Conservation (phyloP, 2,888 invertebrate genomes). For the Drosophila silvestris region DNA sequence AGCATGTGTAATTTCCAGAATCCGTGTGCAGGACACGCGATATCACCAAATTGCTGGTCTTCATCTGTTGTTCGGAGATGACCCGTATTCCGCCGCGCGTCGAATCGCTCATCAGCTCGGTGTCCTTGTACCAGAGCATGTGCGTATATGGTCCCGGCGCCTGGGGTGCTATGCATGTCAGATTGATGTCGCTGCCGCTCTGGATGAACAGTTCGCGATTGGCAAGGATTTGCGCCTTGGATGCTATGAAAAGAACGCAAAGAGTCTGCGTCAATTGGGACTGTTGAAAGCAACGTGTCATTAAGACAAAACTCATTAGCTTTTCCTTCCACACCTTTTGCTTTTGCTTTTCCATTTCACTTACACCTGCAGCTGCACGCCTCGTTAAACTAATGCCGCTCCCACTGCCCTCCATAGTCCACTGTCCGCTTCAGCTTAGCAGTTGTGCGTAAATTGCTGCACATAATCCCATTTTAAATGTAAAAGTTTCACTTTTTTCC, state of each 20-base stretch:
- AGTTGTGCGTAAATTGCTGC: constrained; percentile 8
- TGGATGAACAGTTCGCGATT: constrained; percentile 94
- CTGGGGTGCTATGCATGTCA: constrained; percentile 94
- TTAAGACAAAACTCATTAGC: constrained; percentile 46
- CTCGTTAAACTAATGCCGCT: constrained; percentile 23
- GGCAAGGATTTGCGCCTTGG: constrained; percentile 94
- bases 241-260: constrained; percentile 87
- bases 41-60: constrained; percentile 93
- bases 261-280: constrained; percentile 45
- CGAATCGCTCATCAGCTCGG: constrained; percentile 93
- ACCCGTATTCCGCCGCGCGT: constrained; percentile 94
- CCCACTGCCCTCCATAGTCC: neutral
- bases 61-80: constrained; percentile 93
- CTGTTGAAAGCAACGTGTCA: constrained; percentile 1
- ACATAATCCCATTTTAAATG: constrained; percentile 24
- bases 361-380: constrained; percentile 11
- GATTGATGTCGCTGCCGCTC: constrained; percentile 96
- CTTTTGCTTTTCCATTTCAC: constrained; percentile 8
- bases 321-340: constrained; percentile 3
- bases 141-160: constrained; percentile 89
- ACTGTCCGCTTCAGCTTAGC: neutral
- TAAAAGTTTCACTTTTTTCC: constrained; percentile 22
- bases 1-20: constrained; percentile 94
- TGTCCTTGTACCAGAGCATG: constrained; percentile 94
- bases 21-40: constrained; percentile 88